Base-by-base conservation (phyloP, 2,797 vertebrate genomes). In the Notamacropus eugenii region DNA sequence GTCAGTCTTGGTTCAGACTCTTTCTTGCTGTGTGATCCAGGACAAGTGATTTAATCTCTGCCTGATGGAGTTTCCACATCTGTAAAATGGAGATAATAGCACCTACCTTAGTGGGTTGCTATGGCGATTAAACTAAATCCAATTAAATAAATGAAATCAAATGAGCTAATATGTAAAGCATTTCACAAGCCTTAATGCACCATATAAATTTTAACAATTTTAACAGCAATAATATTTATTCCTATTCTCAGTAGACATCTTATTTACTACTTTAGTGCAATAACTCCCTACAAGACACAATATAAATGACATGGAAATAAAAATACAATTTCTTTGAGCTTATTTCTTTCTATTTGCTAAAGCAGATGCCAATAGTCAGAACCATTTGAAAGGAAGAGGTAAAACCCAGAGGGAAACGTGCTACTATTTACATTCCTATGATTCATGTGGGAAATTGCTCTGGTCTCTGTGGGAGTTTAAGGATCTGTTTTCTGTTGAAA, bases 281-380 rank as follows among this genome's bases (percentile, higher is more conserved):
- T 34, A 93, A 34, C 10, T 92, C 59, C 67, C 96, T 94, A 8
- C 94, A 87, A 97, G 95, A 90, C 92, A n/a, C 40, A 91, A 16
- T 91, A 74, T 56, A 96, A 91, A 95, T 96, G 91, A 90, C 82
- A 3, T 93, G n/a, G 90, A 91, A 92, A 96, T 90, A 92, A 94
- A 96, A 95, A 94, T n/a, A 6, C 67, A 92, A 62, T 67, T 95
- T 91, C 56, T 94, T 93, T 94, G 56, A 67, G 57, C 13, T 27
- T 93, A 91, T 82, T 97, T 95, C 95, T 91, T 94, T 93, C 59
- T n/a, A 59, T 96, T 96, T 95, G 34, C 55, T 95, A 90, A 96
- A 74, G 92, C 55, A 91, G 19, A 34, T 93, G 55, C 54, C n/a
- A 46, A 40, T 6, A 92, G 91, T 97, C 31, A 93, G 13, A 94